These are phyloP conservation scores for Sebastes hubbsi DNA, from an alignment of 2,797 vertebrate genomes.

Conservation along the genomic window DNA sequence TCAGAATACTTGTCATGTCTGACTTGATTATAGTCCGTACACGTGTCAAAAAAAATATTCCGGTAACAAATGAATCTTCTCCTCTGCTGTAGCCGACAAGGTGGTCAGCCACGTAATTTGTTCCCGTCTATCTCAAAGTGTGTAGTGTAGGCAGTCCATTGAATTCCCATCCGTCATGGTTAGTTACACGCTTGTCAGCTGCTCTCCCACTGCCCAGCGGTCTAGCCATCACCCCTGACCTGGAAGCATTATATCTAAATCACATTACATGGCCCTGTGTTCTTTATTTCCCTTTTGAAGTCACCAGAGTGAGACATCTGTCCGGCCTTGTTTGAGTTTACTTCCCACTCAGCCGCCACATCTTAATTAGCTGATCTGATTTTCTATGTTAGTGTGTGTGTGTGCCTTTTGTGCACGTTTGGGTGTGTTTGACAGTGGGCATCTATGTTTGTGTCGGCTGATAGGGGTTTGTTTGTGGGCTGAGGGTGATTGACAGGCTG, in stretches of 20 bases:
- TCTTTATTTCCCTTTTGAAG: slow-evolving; percentile 80
- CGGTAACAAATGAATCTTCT: slow-evolving; percentile 46
- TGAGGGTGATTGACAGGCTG: slow-evolving; percentile 71
- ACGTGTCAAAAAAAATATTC: slow-evolving; percentile 50
- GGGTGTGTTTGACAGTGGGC: slow-evolving; percentile 27
- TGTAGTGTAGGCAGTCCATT: slow-evolving; percentile 80
- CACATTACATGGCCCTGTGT: slow-evolving; percentile 82
- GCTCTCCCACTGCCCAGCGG: slow-evolving; percentile 80
- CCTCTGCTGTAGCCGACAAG: slow-evolving; percentile 47
- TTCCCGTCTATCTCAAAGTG: slow-evolving; percentile 62
- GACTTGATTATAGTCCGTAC: slow-evolving; percentile 45
- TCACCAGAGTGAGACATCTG: slow-evolving; percentile 84
- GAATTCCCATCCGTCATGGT: slow-evolving; percentile 86
- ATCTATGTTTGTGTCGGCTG: slow-evolving; percentile 47
- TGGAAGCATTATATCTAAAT: slow-evolving; percentile 86
- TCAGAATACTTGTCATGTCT: slow-evolving; percentile 38
- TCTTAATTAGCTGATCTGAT: slow-evolving; percentile 82
- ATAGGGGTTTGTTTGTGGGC: slow-evolving; percentile 62
- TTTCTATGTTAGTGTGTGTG: slow-evolving; percentile 56
- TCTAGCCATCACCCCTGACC: slow-evolving; percentile 83
- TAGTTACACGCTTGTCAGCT: slow-evolving; percentile 86
- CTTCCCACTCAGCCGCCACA: slow-evolving; percentile 73
- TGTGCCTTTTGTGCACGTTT: slow-evolving; percentile 30
- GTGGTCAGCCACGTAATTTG: slow-evolving; percentile 69
- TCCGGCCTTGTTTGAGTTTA: slow-evolving; percentile 77